Percentiles rank a stretch among this genome's conserved stretches.
These are phyloP conservation scores for Dermatemys mawii DNA, from an alignment of 2,113 vertebrate species.

Conservation along the genomic window DNA sequence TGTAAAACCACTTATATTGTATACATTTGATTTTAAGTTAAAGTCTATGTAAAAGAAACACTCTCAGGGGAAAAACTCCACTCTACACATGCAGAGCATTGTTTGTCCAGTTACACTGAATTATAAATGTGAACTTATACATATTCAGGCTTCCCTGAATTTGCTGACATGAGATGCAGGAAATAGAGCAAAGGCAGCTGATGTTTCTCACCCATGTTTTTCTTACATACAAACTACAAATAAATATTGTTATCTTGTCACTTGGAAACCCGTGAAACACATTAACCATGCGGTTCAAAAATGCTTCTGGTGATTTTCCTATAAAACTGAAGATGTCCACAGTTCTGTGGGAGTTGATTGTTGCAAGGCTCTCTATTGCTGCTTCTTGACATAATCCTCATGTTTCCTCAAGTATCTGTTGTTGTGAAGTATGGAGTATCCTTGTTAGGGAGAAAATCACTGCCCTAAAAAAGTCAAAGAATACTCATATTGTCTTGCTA, in stretches of 20 bases:
- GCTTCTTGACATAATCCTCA: neutral
- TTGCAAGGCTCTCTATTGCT: neutral
- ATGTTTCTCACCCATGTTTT: neutral
- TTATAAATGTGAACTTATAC: neutral
- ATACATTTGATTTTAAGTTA: neutral
- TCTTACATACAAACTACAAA: neutral
- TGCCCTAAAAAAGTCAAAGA: neutral
- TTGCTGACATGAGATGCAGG: neutral
- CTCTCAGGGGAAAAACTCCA: neutral
- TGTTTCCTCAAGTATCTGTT: neutral
- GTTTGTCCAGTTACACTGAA: neutral
- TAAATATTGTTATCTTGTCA: accelerated
- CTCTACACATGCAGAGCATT: neutral
- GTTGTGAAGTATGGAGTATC: neutral
- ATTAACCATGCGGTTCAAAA: accelerated
- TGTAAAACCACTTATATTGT: neutral
- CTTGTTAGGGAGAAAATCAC: neutral
- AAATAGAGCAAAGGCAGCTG: neutral
- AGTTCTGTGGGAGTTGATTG: neutral
- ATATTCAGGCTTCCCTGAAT: neutral
- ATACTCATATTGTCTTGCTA: neutral
- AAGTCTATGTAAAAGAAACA: neutral
- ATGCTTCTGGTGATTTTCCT: neutral
- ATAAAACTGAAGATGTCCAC: neutral
- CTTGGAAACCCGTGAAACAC: neutral